Evolutionary conservation across 2,888 invertebrate species (phyloP).

Genomic region (Diarsia brunnea): DNA sequence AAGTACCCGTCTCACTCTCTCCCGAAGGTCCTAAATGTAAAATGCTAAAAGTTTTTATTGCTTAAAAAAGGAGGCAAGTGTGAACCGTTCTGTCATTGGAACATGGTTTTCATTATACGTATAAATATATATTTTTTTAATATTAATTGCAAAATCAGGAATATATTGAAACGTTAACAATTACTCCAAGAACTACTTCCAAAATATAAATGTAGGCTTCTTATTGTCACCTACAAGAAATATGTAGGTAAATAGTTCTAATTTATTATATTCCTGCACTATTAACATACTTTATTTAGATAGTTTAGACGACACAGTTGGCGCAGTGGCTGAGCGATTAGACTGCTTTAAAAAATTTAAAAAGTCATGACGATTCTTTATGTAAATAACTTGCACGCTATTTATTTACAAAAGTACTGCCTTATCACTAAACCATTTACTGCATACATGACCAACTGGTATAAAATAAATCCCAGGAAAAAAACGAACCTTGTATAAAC

Average conservation of each 20-base stretch:
- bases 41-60: conserved; percentile 77
- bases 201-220: not conserved
- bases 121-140: no score
- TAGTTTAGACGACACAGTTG: no score
- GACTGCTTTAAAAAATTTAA: no score
- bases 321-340: no score
- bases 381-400: not conserved
- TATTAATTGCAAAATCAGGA: not conserved
- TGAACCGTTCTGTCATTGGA: conserved; percentile 52
- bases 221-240: not conserved
- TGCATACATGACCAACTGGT: not conserved
- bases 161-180: not conserved
- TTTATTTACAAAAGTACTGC: not conserved
- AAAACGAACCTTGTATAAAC: conserved; percentile 30
- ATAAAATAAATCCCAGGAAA: conserved; percentile 3
- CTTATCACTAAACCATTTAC: not conserved
- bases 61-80: conserved; percentile 72
- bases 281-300: not conserved
- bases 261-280: not conserved
- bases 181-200: not conserved
- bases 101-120: conserved; percentile 11
- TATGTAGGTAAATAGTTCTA: not conserved
- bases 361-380: no score
- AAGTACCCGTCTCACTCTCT: conserved; percentile 63
- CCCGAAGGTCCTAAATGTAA: conserved; percentile 69